These are phyloP conservation scores for Ranitomeya variabilis DNA, from an alignment of 2,113 vertebrate species.

Conservation along the genomic window DNA sequence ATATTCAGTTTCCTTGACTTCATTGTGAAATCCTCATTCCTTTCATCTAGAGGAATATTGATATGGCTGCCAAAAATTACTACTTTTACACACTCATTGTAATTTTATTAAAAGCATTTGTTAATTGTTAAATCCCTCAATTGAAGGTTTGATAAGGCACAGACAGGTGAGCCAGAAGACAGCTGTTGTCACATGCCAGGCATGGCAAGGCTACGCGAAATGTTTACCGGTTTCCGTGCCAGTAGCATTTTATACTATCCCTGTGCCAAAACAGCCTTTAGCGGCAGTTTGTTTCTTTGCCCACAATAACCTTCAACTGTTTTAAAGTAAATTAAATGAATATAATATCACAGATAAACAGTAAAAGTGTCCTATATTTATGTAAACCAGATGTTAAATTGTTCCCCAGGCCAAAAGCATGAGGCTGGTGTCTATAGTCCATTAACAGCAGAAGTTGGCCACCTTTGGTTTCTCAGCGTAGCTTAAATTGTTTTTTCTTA, in stretches of 20 bases:
- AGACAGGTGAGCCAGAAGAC: conserved; percentile 25
- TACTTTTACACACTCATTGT: neutral
- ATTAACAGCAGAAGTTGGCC: neutral
- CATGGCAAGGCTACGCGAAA: conserved; percentile 9
- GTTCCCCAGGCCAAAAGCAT: neutral
- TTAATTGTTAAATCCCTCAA: conserved; percentile 19
- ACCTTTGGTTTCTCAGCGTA: neutral
- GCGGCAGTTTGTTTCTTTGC: neutral
- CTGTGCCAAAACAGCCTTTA: neutral
- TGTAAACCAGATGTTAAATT: neutral
- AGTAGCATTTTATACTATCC: neutral
- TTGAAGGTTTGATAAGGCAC: conserved; percentile 30
- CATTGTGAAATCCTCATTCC: neutral
- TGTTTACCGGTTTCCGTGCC: conserved; percentile 24
- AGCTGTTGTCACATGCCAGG: conserved; percentile 13
- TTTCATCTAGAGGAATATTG: neutral
- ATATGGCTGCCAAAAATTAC: neutral
- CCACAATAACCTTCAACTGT: neutral
- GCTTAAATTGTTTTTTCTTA: neutral
- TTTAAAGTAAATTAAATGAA: neutral
- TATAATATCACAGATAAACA: neutral
- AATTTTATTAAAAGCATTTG: conserved; percentile 14
- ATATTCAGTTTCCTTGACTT: neutral
- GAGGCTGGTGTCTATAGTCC: neutral
- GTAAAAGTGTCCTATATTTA: neutral